A percentile compares a stretch with the other conserved stretches of the same genome.
Conservation (phyloP, 2,797 vertebrate genomes). For the Nyctalus aviator region DNA sequence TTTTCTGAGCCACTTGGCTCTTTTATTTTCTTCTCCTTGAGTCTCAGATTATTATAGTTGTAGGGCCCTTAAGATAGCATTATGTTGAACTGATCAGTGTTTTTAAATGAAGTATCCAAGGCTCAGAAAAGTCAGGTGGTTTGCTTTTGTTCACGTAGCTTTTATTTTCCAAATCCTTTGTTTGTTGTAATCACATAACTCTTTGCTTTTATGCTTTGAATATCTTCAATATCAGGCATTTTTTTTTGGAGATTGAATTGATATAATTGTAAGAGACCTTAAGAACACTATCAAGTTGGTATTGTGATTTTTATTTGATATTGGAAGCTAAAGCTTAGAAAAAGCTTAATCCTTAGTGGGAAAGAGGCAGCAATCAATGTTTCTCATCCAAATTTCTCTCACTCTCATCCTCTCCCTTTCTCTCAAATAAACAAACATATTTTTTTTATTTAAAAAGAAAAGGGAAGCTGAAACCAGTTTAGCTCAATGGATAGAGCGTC, state of each 20-base stretch:
- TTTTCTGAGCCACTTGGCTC: background rate
- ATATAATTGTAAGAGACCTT: background rate
- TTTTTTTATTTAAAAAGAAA: background rate
- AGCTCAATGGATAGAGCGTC: too few relatives aligned
- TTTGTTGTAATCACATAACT: background rate
- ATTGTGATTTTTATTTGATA: constrained; percentile 31
- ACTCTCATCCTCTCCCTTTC: background rate
- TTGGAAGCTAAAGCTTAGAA: background rate
- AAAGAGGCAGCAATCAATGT: background rate
- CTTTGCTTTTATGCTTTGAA: background rate
- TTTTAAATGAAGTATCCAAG: background rate
- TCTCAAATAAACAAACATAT: background rate
- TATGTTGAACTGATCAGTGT: background rate
- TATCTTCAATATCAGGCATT: background rate
- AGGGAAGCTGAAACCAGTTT: too few relatives aligned
- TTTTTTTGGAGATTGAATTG: background rate
- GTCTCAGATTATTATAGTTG: background rate
- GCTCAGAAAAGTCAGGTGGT: background rate
- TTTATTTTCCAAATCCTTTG: background rate
- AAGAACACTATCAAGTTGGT: constrained; percentile 3
- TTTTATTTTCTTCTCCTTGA: background rate
- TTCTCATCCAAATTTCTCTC: background rate
- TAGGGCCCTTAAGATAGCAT: background rate
- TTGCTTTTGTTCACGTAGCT: background rate
- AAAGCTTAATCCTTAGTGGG: background rate